These are phyloP conservation scores for Cheilosia vernalis DNA, from an alignment of 2,888 invertebrate species.

Conservation along the genomic window DNA sequence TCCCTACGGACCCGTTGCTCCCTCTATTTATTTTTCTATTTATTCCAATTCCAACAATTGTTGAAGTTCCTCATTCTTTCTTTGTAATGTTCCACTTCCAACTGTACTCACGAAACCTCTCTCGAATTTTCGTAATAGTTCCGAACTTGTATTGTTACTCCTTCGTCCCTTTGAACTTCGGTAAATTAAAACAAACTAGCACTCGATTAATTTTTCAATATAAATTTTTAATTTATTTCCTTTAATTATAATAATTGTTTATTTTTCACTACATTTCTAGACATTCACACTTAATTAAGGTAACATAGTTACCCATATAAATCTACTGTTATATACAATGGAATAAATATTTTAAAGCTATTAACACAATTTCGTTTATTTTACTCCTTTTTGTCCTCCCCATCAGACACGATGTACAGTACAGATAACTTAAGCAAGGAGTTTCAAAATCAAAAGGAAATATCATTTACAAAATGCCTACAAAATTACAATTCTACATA, in stretches of 20 bases:
- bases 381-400: slow-evolving; percentile 38
- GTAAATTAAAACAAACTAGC: neutral
- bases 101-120: too few species aligned
- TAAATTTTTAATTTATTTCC: slow-evolving; percentile 46
- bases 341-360: slow-evolving; percentile 75
- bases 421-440: slow-evolving; percentile 5
- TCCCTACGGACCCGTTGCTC: too few species aligned
- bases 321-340: slow-evolving; percentile 61
- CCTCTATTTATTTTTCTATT: too few species aligned
- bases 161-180: too few species aligned
- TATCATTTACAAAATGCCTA: slow-evolving; percentile 55
- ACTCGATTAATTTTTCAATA: neutral
- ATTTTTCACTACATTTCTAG: slow-evolving; percentile 37
- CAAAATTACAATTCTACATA: slow-evolving; percentile 50
- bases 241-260: slow-evolving; percentile 22
- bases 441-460: slow-evolving; percentile 32
- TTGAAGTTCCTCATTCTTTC: too few species aligned
- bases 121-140: too few species aligned
- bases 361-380: slow-evolving; percentile 70
- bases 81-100: too few species aligned
- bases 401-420: neutral
- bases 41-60: too few species aligned
- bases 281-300: slow-evolving; percentile 52
- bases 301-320: slow-evolving; percentile 56
- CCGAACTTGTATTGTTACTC: too few species aligned